A percentile compares a stretch with the other conserved stretches of the same genome.
Conservation (phyloP, 2,888 invertebrate species). For the Hirtodrosophila cameraria region DNA sequence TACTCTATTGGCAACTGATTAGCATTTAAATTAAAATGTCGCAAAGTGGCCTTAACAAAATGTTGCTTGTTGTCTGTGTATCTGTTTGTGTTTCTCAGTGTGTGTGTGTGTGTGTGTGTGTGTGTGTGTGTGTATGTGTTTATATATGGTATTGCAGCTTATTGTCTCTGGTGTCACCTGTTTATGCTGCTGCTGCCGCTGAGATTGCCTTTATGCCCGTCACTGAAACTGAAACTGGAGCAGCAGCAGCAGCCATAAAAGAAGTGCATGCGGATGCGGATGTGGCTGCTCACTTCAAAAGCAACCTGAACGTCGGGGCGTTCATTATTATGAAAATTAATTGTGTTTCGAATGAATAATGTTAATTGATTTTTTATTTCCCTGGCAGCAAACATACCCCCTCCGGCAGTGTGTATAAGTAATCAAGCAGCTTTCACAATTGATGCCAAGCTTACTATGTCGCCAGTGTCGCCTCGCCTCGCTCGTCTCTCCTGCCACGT, state of each 20-base stretch:
- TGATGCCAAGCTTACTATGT: slow-evolving; percentile 10
- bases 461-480: slow-evolving; percentile 4
- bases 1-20: slow-evolving; percentile 76
- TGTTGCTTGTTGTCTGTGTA: slow-evolving; percentile 46
- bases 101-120: slow-evolving; percentile 4
- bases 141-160: slow-evolving; percentile 50
- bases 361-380: slow-evolving; percentile 63
- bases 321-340: slow-evolving; percentile 69
- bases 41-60: slow-evolving; percentile 79
- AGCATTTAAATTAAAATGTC: slow-evolving; percentile 78
- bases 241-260: slow-evolving; percentile 15
- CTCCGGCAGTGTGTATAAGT: slow-evolving; percentile 8
- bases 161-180: slow-evolving; percentile 67
- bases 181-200: slow-evolving; percentile 56
- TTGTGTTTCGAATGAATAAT: slow-evolving; percentile 64
- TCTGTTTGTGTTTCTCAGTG: slow-evolving; percentile 1
- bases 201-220: slow-evolving; percentile 64
- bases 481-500: not conserved
- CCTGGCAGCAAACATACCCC: not conserved
- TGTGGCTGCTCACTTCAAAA: slow-evolving; percentile 51
- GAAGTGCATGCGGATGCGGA: slow-evolving; percentile 8
- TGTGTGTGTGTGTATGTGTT: slow-evolving; percentile 4
- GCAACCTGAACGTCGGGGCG: slow-evolving; percentile 14
- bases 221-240: slow-evolving; percentile 19
- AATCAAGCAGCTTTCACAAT: slow-evolving; percentile 29